Conservation (phyloP, 2,113 vertebrate genomes). For the Amazona vittata region DNA sequence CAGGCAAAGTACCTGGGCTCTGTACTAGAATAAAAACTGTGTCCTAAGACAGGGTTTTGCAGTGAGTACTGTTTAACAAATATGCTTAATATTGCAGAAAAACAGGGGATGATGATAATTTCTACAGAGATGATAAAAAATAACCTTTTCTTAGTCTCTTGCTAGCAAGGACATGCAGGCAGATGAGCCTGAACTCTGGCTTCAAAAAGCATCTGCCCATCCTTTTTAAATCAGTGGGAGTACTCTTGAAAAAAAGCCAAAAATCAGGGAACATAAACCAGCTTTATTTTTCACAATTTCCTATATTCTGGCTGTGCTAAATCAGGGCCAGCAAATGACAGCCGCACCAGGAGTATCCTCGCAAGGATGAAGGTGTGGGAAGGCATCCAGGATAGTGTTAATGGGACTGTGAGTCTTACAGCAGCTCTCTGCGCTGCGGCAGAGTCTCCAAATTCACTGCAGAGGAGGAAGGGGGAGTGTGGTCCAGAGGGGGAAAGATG, state of each 20-base stretch:
- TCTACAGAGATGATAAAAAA: background rate
- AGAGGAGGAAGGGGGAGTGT: background rate
- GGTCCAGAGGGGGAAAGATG: constrained; percentile 19
- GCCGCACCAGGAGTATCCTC: background rate
- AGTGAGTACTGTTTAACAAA: background rate
- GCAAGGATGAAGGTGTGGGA: background rate
- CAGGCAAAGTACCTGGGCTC: background rate
- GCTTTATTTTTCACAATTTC: background rate
- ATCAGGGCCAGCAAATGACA: background rate
- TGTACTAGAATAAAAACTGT: background rate
- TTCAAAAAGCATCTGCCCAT: background rate
- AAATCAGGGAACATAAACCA: background rate
- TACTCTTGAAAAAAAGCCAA: background rate
- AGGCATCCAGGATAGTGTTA: background rate
- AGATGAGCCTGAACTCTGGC: background rate
- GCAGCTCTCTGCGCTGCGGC: background rate
- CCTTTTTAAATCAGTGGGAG: background rate
- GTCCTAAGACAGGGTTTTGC: background rate
- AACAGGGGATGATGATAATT: background rate
- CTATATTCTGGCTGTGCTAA: background rate
- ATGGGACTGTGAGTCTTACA: background rate
- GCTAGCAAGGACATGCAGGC: background rate
- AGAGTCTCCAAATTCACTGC: background rate
- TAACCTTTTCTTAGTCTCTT: background rate
- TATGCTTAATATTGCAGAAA: background rate